A percentile compares a stretch with the other conserved stretches of the same genome.
These are phyloP conservation scores for Hiodon alosoides DNA, from an alignment of 2,113 vertebrate genomes.

Conservation along the genomic window DNA sequence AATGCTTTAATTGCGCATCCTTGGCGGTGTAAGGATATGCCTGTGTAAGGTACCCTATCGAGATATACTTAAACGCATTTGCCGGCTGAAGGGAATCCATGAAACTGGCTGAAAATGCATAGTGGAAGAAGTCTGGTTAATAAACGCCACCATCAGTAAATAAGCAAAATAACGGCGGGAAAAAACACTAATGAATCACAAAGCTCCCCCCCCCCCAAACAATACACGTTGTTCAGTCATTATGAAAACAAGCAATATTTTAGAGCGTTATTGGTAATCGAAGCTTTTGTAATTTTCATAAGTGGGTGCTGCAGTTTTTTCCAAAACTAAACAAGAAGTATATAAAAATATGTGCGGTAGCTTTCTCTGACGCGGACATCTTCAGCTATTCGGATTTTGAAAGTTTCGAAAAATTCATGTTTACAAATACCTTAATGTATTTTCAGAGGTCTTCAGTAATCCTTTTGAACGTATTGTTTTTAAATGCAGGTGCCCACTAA, in stretches of 20 bases:
- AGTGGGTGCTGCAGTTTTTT: background rate
- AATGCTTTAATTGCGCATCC: background rate
- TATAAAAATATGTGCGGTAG: background rate
- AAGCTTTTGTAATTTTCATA: background rate
- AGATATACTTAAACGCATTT: conserved; percentile 5
- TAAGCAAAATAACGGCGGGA: too few species aligned
- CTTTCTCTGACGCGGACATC: background rate
- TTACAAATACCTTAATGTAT: conserved; percentile 16
- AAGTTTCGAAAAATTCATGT: conserved; percentile 10
- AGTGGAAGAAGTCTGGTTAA: too few species aligned
- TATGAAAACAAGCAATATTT: conserved; percentile 11
- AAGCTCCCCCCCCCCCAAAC: background rate
- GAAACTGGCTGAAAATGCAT: background rate
- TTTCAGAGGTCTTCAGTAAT: conserved; percentile 4
- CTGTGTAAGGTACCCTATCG: background rate
- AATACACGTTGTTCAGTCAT: background rate
- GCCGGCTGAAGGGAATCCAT: background rate
- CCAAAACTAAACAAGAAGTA: background rate
- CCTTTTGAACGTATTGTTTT: background rate
- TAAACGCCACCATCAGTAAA: too few species aligned
- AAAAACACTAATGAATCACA: background rate
- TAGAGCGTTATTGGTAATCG: background rate
- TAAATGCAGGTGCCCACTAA: conserved; percentile 15
- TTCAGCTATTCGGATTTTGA: background rate
- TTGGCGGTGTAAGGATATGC: background rate